These are phyloP conservation scores for Lobophora halterata DNA, from an alignment of 2,888 invertebrate genomes.

Conservation along the genomic window DNA sequence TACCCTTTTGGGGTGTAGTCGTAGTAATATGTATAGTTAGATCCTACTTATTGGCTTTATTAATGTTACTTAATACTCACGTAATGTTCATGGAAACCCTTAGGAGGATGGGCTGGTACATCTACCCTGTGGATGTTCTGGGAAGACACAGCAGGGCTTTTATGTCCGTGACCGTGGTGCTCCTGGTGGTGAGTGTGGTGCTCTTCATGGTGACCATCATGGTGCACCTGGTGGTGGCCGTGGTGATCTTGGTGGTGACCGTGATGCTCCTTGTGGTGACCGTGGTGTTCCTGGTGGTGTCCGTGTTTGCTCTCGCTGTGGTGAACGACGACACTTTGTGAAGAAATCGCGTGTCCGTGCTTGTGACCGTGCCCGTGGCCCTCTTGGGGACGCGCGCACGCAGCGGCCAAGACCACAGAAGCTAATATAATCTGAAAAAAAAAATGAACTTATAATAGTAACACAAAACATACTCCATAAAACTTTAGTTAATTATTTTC, in stretches of 20 bases:
- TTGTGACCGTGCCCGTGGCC: conserved; percentile 25
- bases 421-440: conserved; percentile 5
- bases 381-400: conserved; percentile 13
- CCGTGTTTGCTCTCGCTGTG: conserved; percentile 39
- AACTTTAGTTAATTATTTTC: not conserved
- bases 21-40: no score
- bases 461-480: not conserved
- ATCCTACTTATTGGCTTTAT: no score
- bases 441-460: not conserved
- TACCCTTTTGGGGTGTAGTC: no score
- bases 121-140: no score
- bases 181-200: conserved; percentile 9
- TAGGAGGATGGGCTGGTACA: no score
- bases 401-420: conserved; percentile 6
- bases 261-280: conserved; percentile 3
- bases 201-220: conserved; percentile 23
- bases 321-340: conserved; percentile 46
- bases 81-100: no score
- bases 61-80: no score
- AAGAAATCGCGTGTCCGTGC: conserved; percentile 38
- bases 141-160: no score
- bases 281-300: conserved; percentile 15
- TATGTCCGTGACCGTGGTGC: no score
- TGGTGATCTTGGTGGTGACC: conserved; percentile 5
- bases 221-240: conserved; percentile 8